Conservation (phyloP, 2,888 invertebrate species). For the Drosophila ustulata region DNA sequence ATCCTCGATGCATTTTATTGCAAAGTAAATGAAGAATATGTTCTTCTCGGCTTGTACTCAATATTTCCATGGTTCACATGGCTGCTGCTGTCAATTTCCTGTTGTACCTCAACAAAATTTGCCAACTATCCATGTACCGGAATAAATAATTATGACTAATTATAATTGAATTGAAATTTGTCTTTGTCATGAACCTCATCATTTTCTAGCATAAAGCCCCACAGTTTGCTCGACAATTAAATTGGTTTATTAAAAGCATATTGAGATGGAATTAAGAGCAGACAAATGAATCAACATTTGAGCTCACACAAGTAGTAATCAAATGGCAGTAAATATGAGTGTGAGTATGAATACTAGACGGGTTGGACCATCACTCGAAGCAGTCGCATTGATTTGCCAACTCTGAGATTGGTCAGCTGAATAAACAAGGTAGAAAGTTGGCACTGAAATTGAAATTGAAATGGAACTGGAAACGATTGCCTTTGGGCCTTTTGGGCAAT, state of each 20-base stretch:
- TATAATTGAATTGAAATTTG: slow-evolving; percentile 1
- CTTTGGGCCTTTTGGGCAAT: slow-evolving; percentile 33
- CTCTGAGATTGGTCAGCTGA: slow-evolving; percentile 40
- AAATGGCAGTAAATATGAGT: not conserved
- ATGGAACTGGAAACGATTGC: slow-evolving; percentile 34
- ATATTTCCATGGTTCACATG: not conserved
- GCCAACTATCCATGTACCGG: not conserved
- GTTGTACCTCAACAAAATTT: not conserved
- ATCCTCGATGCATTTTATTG: too few species aligned
- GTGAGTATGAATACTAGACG: not conserved
- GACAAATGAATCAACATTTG: not conserved
- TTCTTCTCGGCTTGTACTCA: too few species aligned
- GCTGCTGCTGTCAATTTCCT: not conserved
- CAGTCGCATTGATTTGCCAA: slow-evolving; percentile 36
- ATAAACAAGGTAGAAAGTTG: slow-evolving; percentile 20
- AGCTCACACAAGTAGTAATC: not conserved
- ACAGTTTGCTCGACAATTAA: not conserved
- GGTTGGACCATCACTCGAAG: not conserved
- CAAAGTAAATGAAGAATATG: too few species aligned
- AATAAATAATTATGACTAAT: not conserved
- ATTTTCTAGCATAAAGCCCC: not conserved
- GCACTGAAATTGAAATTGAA: slow-evolving; percentile 15
- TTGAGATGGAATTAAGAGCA: slow-evolving; percentile 3
- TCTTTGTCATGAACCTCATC: not conserved
- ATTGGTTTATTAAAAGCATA: not conserved